Percentiles rank a stretch among this genome's conserved stretches.
Conservation (phyloP, 1,140 invertebrate genomes). For the Sesamia nonagrioides region DNA sequence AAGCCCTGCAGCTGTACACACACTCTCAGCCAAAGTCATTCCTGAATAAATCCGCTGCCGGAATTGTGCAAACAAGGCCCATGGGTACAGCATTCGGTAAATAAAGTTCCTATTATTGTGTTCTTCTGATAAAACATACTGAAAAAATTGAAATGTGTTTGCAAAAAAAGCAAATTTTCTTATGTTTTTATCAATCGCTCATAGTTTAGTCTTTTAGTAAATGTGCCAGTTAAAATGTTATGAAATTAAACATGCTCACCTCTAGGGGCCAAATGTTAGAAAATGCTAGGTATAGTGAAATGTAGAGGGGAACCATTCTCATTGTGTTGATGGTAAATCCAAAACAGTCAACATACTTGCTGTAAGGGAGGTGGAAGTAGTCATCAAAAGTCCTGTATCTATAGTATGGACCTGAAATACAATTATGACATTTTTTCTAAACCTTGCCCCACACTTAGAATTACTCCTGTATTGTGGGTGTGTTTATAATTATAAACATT, state of each 20-base stretch:
- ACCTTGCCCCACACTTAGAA: too few relatives aligned
- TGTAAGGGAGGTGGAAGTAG: conserved; percentile 91
- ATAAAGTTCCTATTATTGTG: conserved; percentile 90
- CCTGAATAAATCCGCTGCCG: conserved; percentile 96
- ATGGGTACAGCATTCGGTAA: conserved; percentile 95
- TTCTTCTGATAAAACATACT: conserved; percentile 92
- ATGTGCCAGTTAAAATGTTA: neutral
- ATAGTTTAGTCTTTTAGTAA: too few relatives aligned
- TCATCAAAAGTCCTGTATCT: conserved; percentile 95
- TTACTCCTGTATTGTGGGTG: too few relatives aligned
- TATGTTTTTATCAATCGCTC: too few relatives aligned
- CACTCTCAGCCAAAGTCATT: conserved; percentile 96
- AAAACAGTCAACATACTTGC: conserved; percentile 89
- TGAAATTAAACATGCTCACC: conserved; percentile 86
- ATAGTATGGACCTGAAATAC: conserved; percentile 94
- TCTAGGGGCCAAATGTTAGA: conserved; percentile 92
- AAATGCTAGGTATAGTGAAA: conserved; percentile 90
- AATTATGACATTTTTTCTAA: too few relatives aligned
- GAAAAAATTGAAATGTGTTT: conserved; percentile 75
- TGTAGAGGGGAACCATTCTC: conserved; percentile 90
- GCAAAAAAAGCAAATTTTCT: too few relatives aligned
- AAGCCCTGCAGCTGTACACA: conserved; percentile 96
- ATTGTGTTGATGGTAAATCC: conserved; percentile 90
- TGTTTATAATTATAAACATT: too few relatives aligned
- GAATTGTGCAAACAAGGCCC: conserved; percentile 95